Percentiles rank a stretch among this genome's conserved stretches.
Conservation (phyloP, 1,140 invertebrate species). For the Gonioctena quinquepunctata region DNA sequence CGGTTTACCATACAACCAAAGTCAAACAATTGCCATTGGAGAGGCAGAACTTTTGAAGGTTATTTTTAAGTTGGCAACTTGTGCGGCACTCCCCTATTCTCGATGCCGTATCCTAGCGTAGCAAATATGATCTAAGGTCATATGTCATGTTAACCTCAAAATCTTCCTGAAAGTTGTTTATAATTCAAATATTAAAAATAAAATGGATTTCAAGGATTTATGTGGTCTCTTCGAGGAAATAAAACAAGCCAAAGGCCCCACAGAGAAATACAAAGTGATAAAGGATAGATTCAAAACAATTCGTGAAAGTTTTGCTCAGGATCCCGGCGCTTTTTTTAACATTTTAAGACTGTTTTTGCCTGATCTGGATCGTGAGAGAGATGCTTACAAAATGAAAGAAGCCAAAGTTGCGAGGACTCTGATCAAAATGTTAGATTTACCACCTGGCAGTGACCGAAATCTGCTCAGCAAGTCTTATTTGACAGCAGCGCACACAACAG, state of each 20-base stretch:
- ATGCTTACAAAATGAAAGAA: constrained; percentile 70
- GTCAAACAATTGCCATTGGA: too few species aligned
- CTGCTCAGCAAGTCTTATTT: constrained; percentile 62
- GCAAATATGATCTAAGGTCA: too few species aligned
- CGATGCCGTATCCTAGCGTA: too few species aligned
- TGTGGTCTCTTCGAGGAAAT: constrained; percentile 38
- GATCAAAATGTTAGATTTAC: constrained; percentile 70
- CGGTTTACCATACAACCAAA: too few species aligned
- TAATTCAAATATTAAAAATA: too few species aligned
- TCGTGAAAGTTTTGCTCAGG: constrained; percentile 13
- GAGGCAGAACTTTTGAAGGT: too few species aligned
- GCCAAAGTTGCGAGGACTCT: constrained; percentile 68
- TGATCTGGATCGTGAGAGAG: constrained; percentile 66
- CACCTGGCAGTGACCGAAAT: constrained; percentile 67
- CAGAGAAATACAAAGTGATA: constrained; percentile 32
- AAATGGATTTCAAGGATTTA: constrained; percentile 39
- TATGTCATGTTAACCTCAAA: too few species aligned
- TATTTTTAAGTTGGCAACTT: too few species aligned
- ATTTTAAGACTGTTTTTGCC: constrained; percentile 75
- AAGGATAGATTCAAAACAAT: constrained; percentile 31
- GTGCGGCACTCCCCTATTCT: too few species aligned
- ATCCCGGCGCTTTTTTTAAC: constrained; percentile 62
- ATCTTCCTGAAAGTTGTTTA: too few species aligned
- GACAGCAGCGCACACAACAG: constrained; percentile 56
- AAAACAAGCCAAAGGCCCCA: constrained; percentile 10